These are phyloP conservation scores for Andrena hattorfiana DNA, from an alignment of 2,888 invertebrate species.

Conservation along the genomic window DNA sequence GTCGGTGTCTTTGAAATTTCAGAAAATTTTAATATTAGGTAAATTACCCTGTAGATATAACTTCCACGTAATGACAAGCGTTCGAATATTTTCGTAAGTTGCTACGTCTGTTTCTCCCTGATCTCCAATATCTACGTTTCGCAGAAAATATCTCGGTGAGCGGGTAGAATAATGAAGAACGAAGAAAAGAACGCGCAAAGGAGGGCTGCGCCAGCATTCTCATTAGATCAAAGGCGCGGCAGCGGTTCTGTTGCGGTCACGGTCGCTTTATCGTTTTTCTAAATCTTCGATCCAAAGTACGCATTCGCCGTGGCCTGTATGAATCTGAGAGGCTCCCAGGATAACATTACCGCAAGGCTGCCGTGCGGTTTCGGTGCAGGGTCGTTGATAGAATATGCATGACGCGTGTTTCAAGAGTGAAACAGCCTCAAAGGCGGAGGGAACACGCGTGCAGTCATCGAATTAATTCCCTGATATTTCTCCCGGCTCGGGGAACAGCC, in stretches of 20 bases:
- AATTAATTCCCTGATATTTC: constrained; percentile 8
- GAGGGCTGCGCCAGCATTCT: constrained; percentile 3
- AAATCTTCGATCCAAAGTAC: constrained; percentile 53
- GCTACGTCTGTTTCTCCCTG: too few species aligned
- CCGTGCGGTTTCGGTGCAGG: constrained; percentile 76
- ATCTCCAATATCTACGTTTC: not conserved
- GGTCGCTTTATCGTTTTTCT: constrained; percentile 61
- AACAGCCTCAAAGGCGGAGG: constrained; percentile 62
- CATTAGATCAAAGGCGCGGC: constrained; percentile 33
- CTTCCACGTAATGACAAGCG: too few species aligned
- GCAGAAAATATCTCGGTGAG: not conserved
- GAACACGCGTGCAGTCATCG: constrained; percentile 12
- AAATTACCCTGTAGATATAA: too few species aligned
- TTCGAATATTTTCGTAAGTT: too few species aligned
- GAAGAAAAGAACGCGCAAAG: not conserved
- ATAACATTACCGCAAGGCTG: constrained; percentile 77
- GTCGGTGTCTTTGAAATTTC: too few species aligned
- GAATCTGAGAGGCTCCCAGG: constrained; percentile 65
- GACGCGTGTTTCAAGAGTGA: constrained; percentile 75
- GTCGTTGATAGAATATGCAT: constrained; percentile 81
- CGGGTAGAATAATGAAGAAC: not conserved
- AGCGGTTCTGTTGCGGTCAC: constrained; percentile 52
- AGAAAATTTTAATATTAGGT: too few species aligned
- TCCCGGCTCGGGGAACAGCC: not conserved
- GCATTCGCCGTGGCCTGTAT: constrained; percentile 39